A percentile compares a stretch with the other conserved stretches of the same genome.
These are phyloP conservation scores for Tetragonula carbonaria DNA, from an alignment of 2,888 invertebrate genomes.

Conservation along the genomic window DNA sequence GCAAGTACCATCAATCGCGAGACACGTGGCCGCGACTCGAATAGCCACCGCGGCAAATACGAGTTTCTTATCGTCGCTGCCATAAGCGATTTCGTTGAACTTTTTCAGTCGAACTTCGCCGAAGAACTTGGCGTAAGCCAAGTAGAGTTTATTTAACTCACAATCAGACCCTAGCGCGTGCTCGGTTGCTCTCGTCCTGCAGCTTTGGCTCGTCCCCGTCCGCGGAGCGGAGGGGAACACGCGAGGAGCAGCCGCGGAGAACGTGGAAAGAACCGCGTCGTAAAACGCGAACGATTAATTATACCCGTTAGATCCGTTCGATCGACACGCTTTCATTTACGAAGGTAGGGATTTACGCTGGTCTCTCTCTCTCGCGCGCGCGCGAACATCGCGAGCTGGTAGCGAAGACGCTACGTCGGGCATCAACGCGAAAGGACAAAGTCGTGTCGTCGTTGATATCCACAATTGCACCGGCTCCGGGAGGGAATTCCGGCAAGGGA, in stretches of 20 bases:
- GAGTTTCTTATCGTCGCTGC: conserved; percentile 65
- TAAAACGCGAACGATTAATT: conserved; percentile 35
- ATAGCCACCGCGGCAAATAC: conserved; percentile 51
- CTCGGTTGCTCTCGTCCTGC: not conserved
- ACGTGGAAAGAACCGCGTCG: not conserved
- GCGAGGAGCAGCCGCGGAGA: not conserved
- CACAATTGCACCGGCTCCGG: conserved; percentile 45
- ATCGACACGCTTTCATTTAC: conserved; percentile 44
- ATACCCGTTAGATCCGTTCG: conserved; percentile 17
- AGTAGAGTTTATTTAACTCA: conserved; percentile 18
- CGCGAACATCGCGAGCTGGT: too few species aligned
- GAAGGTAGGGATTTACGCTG: not conserved
- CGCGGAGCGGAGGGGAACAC: too few species aligned
- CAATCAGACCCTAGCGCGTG: not conserved
- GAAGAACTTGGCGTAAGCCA: conserved; percentile 51
- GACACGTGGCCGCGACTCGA: conserved; percentile 59
- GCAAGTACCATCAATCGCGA: conserved; percentile 50
- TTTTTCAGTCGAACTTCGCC: conserved; percentile 48
- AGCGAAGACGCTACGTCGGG: not conserved
- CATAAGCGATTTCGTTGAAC: conserved; percentile 58
- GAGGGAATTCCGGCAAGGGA: conserved; percentile 55
- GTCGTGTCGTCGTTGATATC: conserved; percentile 61
- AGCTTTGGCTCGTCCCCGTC: not conserved
- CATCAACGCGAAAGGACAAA: conserved; percentile 46
- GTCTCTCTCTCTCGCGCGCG: not conserved